Conservation (phyloP, 2,888 invertebrate species). For the Deroplatys truncata region DNA sequence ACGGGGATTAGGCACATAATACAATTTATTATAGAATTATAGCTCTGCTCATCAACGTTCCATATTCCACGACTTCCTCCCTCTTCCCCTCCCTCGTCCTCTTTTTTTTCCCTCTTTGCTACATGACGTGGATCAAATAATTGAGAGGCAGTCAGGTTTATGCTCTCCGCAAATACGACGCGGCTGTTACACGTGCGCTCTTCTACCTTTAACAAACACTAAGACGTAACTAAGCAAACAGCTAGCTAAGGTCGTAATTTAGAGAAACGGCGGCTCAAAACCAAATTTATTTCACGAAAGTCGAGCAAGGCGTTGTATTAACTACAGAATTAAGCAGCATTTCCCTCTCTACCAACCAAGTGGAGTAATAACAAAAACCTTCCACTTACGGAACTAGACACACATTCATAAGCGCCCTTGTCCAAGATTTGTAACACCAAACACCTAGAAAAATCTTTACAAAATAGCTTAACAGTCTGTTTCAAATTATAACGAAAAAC, state of each 20-base stretch:
- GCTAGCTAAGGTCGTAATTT: not conserved
- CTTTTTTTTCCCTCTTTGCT: not conserved
- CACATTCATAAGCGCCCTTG: not conserved
- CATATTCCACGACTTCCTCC: not conserved
- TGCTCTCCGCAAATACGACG: not conserved
- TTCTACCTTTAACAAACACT: not conserved
- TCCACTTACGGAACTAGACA: not conserved
- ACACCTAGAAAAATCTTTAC: too few relatives aligned
- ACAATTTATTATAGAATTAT: constrained; percentile 17
- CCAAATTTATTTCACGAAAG: not conserved
- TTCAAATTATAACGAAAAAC: too few relatives aligned
- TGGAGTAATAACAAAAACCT: not conserved
- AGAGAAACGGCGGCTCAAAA: not conserved
- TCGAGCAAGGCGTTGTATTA: not conserved
- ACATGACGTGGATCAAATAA: not conserved
- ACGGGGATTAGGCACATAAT: constrained; percentile 13
- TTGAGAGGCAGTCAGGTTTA: not conserved
- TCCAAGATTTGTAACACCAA: not conserved
- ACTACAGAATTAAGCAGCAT: too few relatives aligned
- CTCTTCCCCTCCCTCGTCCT: not conserved
- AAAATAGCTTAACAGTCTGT: too few relatives aligned
- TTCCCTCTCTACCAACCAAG: not conserved
- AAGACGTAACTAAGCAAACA: not conserved
- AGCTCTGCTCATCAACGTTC: not conserved
- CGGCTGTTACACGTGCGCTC: not conserved